Base-by-base conservation (phyloP, 1,140 invertebrate genomes). In the Drosophila mojavensis region DNA sequence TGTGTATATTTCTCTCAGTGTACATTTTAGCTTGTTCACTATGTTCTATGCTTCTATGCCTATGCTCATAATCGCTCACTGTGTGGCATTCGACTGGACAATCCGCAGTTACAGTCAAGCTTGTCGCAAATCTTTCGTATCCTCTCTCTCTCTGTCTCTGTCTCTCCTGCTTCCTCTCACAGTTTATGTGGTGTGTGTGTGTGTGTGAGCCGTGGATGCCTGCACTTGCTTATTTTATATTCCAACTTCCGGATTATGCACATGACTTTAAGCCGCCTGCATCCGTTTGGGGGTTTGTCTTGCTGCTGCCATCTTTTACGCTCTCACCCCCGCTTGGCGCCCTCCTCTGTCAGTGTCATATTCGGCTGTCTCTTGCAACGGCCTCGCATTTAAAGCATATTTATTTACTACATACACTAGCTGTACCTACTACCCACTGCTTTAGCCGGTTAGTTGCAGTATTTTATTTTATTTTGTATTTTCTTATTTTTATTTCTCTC, bases 221-320 rank as follows among this genome's bases (percentile, higher is more conserved):
- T 54, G 75, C 67, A 78, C 73, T 86, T 81, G 82, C 75, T 89
- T 88, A 88, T 89, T 88, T 89, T 80, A 80, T 88, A 89, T 88
- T 77, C 77, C 84, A 72, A 81, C 80, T 88, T 88, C 84, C 84
- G 80, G 84, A 80, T 86, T 86, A 86, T 88, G 83, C 83, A 88
- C 84, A 88, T 89, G 84, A 83, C 83, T 88, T 89, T 88, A 88
- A 88, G 76, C 83, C 69, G 77, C 48, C 73, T 78, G 76, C 68
- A 88, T 77, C 83, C 82, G 82, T 68, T 76, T 79, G 45, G 43
- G 73, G 79, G 41, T 47, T 50, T 59, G 39, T 33, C 13, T 45
- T 59, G 60, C 74, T 66, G 62, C 60, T 61, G 72, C 59, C 60
- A 56, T 71, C 50, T 43, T 53, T 63, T 56, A 53, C 59, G 43